Conservation (phyloP, 2,113 vertebrate genomes). For the Anseranas semipalmata region DNA sequence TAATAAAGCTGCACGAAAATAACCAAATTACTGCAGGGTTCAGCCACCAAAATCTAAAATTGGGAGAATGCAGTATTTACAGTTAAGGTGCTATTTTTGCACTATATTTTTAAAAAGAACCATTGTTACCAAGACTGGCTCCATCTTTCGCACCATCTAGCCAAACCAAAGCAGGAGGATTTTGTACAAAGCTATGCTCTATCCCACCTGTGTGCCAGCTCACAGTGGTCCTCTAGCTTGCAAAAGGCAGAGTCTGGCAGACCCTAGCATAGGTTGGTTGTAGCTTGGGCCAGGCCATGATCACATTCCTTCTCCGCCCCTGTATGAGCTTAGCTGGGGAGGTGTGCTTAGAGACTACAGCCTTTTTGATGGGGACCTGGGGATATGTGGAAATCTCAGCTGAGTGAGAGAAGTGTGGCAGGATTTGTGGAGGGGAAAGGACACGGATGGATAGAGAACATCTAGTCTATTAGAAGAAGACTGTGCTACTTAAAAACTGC, state of each 20-base stretch:
- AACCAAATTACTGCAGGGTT: not conserved
- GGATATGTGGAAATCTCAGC: not conserved
- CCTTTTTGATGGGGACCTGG: not conserved
- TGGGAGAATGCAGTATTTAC: not conserved
- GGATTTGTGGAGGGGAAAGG: not conserved
- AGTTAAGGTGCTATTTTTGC: not conserved
- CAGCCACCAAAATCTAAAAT: not conserved
- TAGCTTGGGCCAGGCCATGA: not conserved
- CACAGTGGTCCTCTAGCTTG: not conserved
- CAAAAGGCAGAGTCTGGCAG: not conserved
- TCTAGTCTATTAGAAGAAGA: not conserved
- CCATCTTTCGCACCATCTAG: not conserved
- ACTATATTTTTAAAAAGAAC: not conserved
- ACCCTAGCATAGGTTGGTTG: not conserved
- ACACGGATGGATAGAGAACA: not conserved
- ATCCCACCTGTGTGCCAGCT: not conserved
- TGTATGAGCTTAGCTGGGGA: not conserved
- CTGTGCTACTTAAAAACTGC: rapidly evolving
- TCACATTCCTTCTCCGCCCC: rapidly evolving
- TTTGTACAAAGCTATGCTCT: not conserved
- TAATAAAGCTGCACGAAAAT: not conserved
- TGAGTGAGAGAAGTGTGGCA: not conserved
- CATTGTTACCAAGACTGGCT: not conserved
- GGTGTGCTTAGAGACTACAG: not conserved
- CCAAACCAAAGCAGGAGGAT: not conserved